Base-by-base conservation (phyloP, 2,113 vertebrate genomes). In the Cacatua alba region DNA sequence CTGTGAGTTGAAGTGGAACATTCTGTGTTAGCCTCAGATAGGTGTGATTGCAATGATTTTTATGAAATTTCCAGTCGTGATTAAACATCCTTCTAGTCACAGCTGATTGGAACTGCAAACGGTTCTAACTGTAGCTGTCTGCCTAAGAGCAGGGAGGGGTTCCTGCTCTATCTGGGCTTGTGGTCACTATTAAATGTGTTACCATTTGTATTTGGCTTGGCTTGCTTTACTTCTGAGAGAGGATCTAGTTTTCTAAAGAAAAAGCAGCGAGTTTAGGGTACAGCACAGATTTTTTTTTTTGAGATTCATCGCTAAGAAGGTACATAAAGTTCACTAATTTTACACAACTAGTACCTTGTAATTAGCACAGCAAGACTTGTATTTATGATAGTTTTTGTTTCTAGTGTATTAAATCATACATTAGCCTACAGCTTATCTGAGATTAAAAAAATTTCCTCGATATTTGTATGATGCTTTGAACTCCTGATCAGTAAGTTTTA, bases 1-100 rank as follows among this genome's bases (percentile, higher is more conserved):
- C 89, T 87, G 97, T 94, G 96, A 93, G 94, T 96, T 96, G 53
- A 88, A 93, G 88, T 95, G 91, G 87, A 97, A 94, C 87, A 82
- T 96, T 92, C 26, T 94, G 41, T 70, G 87, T 95, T 96, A 94
- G 95, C 81, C 90, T 94, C 91, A 43, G 74, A 77, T 91, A 88
- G 70, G 87, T 96, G 92, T 95, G 77, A 63, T 17, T 74, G 87
- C 96, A 70, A 65, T 55, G 18, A 74, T 94, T 97, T 96, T 94
- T 74, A 82, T 86, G 60, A 92, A 72, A 63, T 95, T 92, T 78
- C 82, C 64, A 65, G 93, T 85, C 1, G 18, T 95, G 82, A n/a
- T 41, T 9, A 59, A 82, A 83, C 79, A 23, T 72, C 83, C 80
- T 74, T 55, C 77, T 41, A 82, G 94, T 55, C 19, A 2, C 82